Evolutionary conservation across 37 sponge, comb jelly and placozoan genomes (phyloP), one percentile per base, ranked within the genome.

Genomic region (Eunapius fragilis): DNA sequence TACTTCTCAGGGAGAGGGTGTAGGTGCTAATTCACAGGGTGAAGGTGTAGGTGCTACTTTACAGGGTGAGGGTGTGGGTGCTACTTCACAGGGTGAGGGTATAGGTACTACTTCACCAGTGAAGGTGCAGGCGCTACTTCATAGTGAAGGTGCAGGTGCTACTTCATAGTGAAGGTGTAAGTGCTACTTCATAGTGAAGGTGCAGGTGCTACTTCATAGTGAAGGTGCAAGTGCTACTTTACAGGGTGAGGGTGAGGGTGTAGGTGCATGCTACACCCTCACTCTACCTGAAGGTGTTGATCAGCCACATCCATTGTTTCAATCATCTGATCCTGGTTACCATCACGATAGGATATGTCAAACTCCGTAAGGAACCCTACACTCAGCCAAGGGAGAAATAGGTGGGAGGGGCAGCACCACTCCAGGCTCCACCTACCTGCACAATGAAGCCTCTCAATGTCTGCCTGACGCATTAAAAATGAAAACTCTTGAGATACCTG

Each of bases 401-500:
- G 41, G 41, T 41, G 67, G 26, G 67, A 48, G 58, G 25, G 30
- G 31, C n/a, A 31, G 25, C 36, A 48, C 47, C 47, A 0, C 26
- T 31, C 26, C 9, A 25, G 50, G 26, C 37, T n/a, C 45, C 68
- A 67, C 30, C 75, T 78, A 45, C 92, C 88, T 33, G 78, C 93
- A 88, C 93, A 95, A 22, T 83, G 25, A 22, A 96, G 81, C 80
- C 89, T 81, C 79, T 90, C 74, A 27, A 90, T 73, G 71, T 96
- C 93, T 34, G 72, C 74, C 48, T 84, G 72, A 41, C 88, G 48
- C 35, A 73, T 86, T 37, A 28, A 24, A 45, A 96, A 92, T 48
- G 81, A 69, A 9, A 84, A 77, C 10, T 75, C 69, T 24, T 75
- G 69, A 49, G 70, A 68, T 31, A 92, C 70, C 92, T 92, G 69